These are phyloP conservation scores for Zeugodacus cucurbitae DNA, from an alignment of 1,140 invertebrate genomes.

Conservation along the genomic window DNA sequence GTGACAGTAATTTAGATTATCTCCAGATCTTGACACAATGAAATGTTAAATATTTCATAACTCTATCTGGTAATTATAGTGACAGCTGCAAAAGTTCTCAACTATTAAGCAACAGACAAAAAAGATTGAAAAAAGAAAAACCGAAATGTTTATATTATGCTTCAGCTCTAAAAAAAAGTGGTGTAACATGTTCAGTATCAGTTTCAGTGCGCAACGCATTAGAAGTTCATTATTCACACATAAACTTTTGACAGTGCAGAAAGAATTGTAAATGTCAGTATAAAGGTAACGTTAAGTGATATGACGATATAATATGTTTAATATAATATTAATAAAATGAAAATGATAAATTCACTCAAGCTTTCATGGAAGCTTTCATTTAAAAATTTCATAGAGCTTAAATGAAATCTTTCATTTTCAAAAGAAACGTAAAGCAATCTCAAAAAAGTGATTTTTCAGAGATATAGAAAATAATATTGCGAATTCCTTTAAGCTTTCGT, in stretches of 20 bases:
- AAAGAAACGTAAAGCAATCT: no score
- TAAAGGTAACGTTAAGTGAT: no score
- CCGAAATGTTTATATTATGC: neutral
- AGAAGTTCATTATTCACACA: neutral
- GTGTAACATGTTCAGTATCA: neutral
- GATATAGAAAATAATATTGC: no score
- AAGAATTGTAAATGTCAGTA: no score
- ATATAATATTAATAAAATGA: no score
- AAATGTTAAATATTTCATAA: slow-evolving; percentile 18
- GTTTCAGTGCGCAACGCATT: neutral
- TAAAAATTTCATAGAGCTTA: no score
- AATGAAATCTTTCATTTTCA: no score
- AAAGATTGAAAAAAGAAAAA: neutral
- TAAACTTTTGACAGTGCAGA: neutral
- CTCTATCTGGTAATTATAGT: neutral
- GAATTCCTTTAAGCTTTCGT: no score
- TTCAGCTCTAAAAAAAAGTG: neutral
- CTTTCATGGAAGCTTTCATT: neutral
- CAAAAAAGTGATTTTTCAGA: no score
- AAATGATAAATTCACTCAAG: neutral
- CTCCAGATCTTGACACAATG: slow-evolving; percentile 17
- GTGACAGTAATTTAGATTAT: neutral
- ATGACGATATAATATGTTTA: no score
- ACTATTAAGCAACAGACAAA: neutral
- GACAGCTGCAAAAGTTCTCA: slow-evolving; percentile 26